Evolutionary conservation across 2,797 vertebrate species (phyloP).

Genomic region (Synaphobranchus kaupii): DNA sequence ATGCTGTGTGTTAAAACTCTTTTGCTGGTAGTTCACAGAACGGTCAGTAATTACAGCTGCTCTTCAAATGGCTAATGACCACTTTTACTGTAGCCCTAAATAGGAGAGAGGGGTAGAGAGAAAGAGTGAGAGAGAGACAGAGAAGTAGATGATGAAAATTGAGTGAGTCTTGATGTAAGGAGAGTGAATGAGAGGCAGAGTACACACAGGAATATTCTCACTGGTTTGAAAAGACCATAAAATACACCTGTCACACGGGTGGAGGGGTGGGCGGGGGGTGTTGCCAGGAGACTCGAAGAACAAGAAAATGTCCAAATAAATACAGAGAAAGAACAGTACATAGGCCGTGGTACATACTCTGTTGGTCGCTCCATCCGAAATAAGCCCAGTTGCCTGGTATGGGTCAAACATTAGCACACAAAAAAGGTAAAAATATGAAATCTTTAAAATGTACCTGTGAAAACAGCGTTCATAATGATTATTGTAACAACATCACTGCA

Average conservation of each 20-base stretch:
- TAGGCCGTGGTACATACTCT: constrained; percentile 83
- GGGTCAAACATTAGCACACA: constrained; percentile 71
- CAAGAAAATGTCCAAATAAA: constrained; percentile 50
- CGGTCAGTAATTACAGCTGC: neutral
- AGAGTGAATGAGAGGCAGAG: constrained; percentile 13
- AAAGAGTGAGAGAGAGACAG: neutral
- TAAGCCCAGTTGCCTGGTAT: constrained; percentile 87
- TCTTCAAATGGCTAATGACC: constrained; percentile 7
- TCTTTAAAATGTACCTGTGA: constrained; percentile 6
- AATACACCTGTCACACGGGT: constrained; percentile 49
- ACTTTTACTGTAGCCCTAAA: neutral
- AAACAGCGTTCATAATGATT: neutral
- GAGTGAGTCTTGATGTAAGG: neutral
- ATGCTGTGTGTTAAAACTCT: neutral
- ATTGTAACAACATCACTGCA: neutral
- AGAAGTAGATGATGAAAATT: neutral
- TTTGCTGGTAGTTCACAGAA: neutral
- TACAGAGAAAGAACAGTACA: neutral
- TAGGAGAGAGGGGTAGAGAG: neutral
- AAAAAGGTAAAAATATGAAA: constrained; percentile 58
- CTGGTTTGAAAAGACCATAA: constrained; percentile 46
- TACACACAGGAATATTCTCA: constrained; percentile 68
- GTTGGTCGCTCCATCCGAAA: constrained; percentile 95
- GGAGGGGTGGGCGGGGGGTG: constrained; percentile 29
- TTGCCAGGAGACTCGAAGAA: constrained; percentile 43